Base-by-base conservation (phyloP, 2,888 invertebrate genomes). In the Mystacides longicornis region DNA sequence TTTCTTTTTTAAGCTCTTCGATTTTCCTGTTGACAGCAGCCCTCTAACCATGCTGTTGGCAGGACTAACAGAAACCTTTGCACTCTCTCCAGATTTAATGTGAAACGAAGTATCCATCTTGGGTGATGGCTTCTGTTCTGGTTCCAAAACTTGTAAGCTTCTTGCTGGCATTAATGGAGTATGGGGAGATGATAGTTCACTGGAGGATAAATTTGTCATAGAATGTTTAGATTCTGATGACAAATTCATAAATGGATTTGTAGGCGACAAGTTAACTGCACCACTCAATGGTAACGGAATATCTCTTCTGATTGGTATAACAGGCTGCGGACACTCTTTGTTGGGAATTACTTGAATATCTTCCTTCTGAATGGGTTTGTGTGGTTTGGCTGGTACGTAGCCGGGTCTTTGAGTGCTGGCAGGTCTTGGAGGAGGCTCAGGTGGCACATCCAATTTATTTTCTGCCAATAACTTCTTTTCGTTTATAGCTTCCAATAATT, bases 1-100 rank as follows among this genome's bases (percentile, higher is more conserved):
- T 66, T 85, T 86, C 72, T 87, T 87, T 66, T 86, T 86, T 42
- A 81, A 69, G n/a, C 81, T 81, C 59, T 82, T 71, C 1, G 78
- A 79, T 66, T 85, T 83, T 57, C 76, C 75, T 0, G 77, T 70
- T 22, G 79, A 78, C 64, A 81, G 80, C 61, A 81, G 77, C 19
- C 77, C 79, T n/a, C 80, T 67, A 1, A 77, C 77, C 23, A 76
- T 74, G 47, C 77, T 73, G 58, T 75, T 73, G 49, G 67, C 71
- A 0, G 80, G 78, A 1, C 79, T 81, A 11, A 53, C 47, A 3
- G 58, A 52, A 16, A 49, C 43, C 33, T 59, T 61, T 7, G 57
- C 5, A 16, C 68, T 66, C 63, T 73, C 61, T 31, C 48, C 55
- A 37, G 54, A 33, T 45, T 61, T 61, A n/a, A 57, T 23, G 53